A percentile compares a stretch with the other conserved stretches of the same genome.
Conservation (phyloP, 2,888 invertebrate species). For the Xylocampa areola region DNA sequence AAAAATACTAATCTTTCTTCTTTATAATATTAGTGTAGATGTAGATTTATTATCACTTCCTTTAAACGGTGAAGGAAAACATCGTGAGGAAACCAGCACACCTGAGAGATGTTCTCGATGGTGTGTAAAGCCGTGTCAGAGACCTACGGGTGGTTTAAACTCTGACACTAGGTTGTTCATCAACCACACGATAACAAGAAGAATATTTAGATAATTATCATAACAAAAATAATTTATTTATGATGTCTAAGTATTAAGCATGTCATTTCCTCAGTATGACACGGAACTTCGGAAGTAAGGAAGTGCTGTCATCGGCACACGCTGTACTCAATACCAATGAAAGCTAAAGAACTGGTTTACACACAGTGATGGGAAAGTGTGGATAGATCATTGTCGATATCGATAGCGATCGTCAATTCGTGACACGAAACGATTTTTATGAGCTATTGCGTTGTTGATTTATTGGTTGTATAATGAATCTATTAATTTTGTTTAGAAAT, state of each 20-base stretch:
- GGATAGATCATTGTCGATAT: slow-evolving; percentile 25
- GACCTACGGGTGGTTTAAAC: too few relatives aligned
- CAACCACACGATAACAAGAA: too few relatives aligned
- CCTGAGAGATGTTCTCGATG: too few relatives aligned
- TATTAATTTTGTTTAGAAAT: neutral
- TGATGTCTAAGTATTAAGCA: neutral
- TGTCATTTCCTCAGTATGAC: slow-evolving; percentile 3
- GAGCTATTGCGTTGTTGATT: neutral
- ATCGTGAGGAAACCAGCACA: too few relatives aligned
- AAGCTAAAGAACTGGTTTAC: slow-evolving; percentile 41
- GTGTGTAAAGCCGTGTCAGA: too few relatives aligned
- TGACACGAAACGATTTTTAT: neutral
- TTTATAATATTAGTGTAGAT: too few relatives aligned
- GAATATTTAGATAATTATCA: too few relatives aligned
- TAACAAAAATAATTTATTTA: neutral
- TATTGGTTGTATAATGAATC: neutral
- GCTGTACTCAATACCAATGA: slow-evolving; percentile 37
- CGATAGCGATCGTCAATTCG: too few relatives aligned
- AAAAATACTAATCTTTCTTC: too few relatives aligned
- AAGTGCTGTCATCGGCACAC: slow-evolving; percentile 15
- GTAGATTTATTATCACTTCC: too few relatives aligned
- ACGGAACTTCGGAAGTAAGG: slow-evolving; percentile 15
- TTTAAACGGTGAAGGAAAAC: too few relatives aligned
- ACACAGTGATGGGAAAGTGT: slow-evolving; percentile 39
- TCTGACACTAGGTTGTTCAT: too few relatives aligned